phyloP scores from a whole-genome alignment of 2,888 invertebrate genomes.

The Drosophila neutralis region DNA sequence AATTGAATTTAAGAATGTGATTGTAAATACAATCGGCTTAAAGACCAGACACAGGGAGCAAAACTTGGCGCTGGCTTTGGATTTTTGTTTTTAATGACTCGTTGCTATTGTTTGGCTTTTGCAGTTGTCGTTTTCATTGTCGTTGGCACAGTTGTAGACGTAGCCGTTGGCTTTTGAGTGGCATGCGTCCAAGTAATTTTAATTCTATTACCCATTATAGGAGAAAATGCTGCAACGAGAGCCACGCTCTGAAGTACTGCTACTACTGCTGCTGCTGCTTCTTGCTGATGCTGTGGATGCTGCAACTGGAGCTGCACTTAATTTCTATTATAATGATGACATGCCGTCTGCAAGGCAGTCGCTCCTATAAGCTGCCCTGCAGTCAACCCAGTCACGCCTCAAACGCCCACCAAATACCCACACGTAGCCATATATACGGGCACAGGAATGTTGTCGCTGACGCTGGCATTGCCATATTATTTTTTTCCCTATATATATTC shows the following conservation, averaged over 20 bases:
- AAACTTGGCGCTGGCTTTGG: slow-evolving; percentile 53
- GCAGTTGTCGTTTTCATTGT: slow-evolving; percentile 19
- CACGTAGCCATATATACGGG: slow-evolving; percentile 30
- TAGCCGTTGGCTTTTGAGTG: slow-evolving; percentile 40
- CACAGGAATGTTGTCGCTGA: slow-evolving; percentile 25
- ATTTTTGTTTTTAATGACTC: slow-evolving; percentile 69
- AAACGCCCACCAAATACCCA: slow-evolving; percentile 24
- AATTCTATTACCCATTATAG: slow-evolving; percentile 73
- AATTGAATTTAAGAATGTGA: slow-evolving; percentile 16
- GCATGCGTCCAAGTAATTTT: slow-evolving; percentile 74
- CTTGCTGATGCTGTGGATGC: slow-evolving; percentile 17
- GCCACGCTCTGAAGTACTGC: slow-evolving; percentile 38
- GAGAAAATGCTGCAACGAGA: slow-evolving; percentile 40
- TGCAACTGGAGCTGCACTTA: slow-evolving; percentile 66
- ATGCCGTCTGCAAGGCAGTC: slow-evolving; percentile 67
- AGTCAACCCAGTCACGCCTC: slow-evolving; percentile 43
- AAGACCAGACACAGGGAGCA: slow-evolving; percentile 11
- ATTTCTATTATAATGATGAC: slow-evolving; percentile 77
- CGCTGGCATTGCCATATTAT: slow-evolving; percentile 22
- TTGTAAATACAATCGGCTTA: slow-evolving; percentile 34
- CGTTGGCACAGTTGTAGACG: slow-evolving; percentile 22
- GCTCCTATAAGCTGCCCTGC: slow-evolving; percentile 25
- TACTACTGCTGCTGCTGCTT: slow-evolving; percentile 14
- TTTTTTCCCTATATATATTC: slow-evolving; percentile 19
- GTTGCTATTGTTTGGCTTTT: slow-evolving; percentile 63